A percentile compares a stretch with the other conserved stretches of the same genome.
phyloP scores from a whole-genome alignment of 2,113 vertebrate species.

The Reinhardtius hippoglossoides region DNA sequence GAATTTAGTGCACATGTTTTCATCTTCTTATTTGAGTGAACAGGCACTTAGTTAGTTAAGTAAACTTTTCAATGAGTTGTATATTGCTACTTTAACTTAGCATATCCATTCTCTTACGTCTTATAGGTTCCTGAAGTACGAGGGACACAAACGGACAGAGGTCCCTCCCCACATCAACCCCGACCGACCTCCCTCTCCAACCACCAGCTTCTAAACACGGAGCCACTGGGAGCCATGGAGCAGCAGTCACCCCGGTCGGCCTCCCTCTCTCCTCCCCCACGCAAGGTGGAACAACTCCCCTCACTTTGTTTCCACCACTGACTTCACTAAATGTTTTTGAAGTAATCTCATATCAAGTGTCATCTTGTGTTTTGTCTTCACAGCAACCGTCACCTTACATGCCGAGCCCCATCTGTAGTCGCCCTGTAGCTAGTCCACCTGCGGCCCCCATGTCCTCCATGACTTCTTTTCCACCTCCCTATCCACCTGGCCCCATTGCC shows the following conservation, averaged over 20 bases:
- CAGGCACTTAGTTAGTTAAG: no score
- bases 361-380: slow-evolving; percentile 35
- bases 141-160: slow-evolving; percentile 31
- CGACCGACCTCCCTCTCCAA: slow-evolving; percentile 47
- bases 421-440: slow-evolving; percentile 11
- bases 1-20: background rate
- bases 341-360: background rate
- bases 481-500: slow-evolving; percentile 19
- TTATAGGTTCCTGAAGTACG: slow-evolving; percentile 46
- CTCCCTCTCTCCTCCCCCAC: slow-evolving; percentile 81
- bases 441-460: slow-evolving; percentile 42
- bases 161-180: slow-evolving; percentile 45
- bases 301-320: background rate
- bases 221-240: slow-evolving; percentile 23
- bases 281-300: slow-evolving; percentile 73
- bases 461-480: slow-evolving; percentile 32
- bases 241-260: slow-evolving; percentile 43
- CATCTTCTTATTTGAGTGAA: background rate
- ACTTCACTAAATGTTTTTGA: background rate
- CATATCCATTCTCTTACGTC: background rate
- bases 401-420: slow-evolving; percentile 23
- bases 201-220: slow-evolving; percentile 25
- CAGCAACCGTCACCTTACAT: slow-evolving; percentile 73
- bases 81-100: background rate
- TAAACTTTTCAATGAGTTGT: background rate